Evolutionary conservation across 2,797 vertebrate species (phyloP), one percentile per base, ranked within the genome.

Genomic region (Falco berigora): DNA sequence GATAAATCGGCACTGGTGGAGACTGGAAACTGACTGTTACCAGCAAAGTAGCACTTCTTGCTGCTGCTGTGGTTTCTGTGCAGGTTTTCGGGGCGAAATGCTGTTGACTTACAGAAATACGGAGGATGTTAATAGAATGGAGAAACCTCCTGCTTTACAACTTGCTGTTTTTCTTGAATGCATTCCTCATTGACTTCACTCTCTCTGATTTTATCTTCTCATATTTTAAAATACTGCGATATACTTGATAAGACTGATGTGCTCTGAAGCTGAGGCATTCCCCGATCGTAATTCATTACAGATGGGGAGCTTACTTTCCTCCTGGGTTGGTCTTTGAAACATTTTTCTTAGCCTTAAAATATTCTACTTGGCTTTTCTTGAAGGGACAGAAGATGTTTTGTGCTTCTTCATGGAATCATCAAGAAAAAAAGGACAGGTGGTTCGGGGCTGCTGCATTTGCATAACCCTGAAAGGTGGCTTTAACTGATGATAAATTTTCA

Each of bases 401-500:
- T 86, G 67, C 52, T 93, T 85, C 93, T 69, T 92, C 2, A 0
- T 75, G 61, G 80, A 84, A 58, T 32, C 14, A 8, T 94, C 66
- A 78, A 56, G 62, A 82, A 74, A 66, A 91, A 92, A 89, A 75
- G 71, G 52, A 66, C 21, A 42, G 69, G 62, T 88, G 83, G 77
- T 92, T 73, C 86, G 50, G 20, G 42, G 47, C 86, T 85, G 64
- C 68, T 92, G 28, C 36, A 92, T 97, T 95, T 96, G 88, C 87
- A 94, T 92, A 95, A 72, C 59, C 34, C 62, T 96, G 91, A 96
- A 92, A 90, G 24, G 58, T 95, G 72, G 72, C 89, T 94, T 81
- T 75, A 93, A 63, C 62, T 53, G 34, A 55, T 96, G 96, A 96
- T 80, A 77, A 80, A 96, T 96, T 92, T 91, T 86, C 52, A n/a